Percentiles rank a stretch among this genome's conserved stretches.
phyloP scores from a whole-genome alignment of 2,888 invertebrate genomes.

The Brachylomia viminalis region DNA sequence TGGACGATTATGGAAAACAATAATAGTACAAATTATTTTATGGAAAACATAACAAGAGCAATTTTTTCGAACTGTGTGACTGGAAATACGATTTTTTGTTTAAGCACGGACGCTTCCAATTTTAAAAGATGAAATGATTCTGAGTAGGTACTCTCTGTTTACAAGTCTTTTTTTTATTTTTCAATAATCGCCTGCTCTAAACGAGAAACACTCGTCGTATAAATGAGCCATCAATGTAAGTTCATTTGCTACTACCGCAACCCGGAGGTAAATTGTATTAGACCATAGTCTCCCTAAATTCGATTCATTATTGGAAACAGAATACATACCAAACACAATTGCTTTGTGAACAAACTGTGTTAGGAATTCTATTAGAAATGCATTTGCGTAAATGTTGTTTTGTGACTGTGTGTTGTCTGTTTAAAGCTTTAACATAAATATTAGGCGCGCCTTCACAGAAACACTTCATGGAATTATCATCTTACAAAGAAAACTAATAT shows the following conservation, averaged over 20 bases:
- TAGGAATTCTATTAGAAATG: conserved; percentile 42
- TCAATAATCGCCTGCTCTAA: background rate
- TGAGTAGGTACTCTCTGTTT: too few relatives aligned
- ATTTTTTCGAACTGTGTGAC: background rate
- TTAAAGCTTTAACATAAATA: conserved; percentile 17
- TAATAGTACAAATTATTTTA: too few relatives aligned
- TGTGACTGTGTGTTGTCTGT: conserved; percentile 14
- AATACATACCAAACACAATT: conserved; percentile 25
- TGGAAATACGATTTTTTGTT: background rate
- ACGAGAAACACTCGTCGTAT: background rate
- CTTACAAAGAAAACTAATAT: too few relatives aligned
- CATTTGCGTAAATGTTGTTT: conserved; percentile 31
- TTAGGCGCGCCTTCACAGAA: too few relatives aligned
- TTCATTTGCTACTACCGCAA: conserved; percentile 37
- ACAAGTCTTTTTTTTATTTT: background rate
- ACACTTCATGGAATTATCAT: too few relatives aligned
- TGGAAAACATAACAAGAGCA: too few relatives aligned
- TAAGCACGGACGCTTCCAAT: background rate
- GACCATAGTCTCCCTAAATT: conserved; percentile 49
- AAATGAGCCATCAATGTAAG: conserved; percentile 20
- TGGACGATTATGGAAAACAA: too few relatives aligned
- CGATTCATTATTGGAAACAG: conserved; percentile 52
- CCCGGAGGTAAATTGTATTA: conserved; percentile 45
- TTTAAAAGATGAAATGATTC: background rate
- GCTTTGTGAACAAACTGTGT: conserved; percentile 43